Evolutionary conservation across 2,113 vertebrate genomes (phyloP).

Genomic region (Eleginops maclovinus): DNA sequence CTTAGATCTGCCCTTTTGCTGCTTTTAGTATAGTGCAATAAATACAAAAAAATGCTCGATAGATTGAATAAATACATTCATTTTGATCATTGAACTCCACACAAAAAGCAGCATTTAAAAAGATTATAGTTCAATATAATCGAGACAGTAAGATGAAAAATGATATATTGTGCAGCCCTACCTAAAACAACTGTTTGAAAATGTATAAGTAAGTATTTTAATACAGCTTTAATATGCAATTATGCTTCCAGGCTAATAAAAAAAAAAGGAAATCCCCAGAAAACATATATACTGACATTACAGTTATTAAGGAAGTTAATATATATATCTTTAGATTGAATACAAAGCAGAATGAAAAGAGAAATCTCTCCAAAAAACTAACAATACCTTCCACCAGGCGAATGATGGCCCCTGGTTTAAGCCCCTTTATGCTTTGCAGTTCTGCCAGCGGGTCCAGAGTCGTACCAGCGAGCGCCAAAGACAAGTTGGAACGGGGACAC

Average conservation of each 20-base stretch:
- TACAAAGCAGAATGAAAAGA: not conserved
- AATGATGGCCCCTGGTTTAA: slow-evolving; percentile 80
- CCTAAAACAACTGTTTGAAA: not conserved
- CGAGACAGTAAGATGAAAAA: too few species aligned
- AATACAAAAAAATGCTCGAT: too few species aligned
- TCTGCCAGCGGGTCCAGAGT: slow-evolving; percentile 79
- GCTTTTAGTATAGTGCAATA: too few species aligned
- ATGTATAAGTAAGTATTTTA: not conserved
- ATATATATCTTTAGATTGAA: not conserved
- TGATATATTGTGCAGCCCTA: too few species aligned
- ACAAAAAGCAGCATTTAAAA: too few species aligned
- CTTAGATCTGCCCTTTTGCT: too few species aligned
- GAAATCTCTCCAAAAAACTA: not conserved
- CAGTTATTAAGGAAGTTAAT: not conserved
- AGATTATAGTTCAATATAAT: too few species aligned
- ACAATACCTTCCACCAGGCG: slow-evolving; percentile 82
- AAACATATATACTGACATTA: not conserved
- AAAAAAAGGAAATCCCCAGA: too few species aligned
- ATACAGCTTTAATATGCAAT: not conserved
- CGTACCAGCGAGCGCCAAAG: slow-evolving; percentile 76
- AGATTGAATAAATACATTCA: too few species aligned
- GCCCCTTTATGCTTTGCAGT: slow-evolving; percentile 80
- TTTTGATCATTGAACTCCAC: too few species aligned
- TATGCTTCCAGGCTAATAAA: not conserved
- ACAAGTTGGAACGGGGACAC: slow-evolving; percentile 79